phyloP scores from a whole-genome alignment of 2,888 invertebrate species.

The Acheta domesticus region DNA sequence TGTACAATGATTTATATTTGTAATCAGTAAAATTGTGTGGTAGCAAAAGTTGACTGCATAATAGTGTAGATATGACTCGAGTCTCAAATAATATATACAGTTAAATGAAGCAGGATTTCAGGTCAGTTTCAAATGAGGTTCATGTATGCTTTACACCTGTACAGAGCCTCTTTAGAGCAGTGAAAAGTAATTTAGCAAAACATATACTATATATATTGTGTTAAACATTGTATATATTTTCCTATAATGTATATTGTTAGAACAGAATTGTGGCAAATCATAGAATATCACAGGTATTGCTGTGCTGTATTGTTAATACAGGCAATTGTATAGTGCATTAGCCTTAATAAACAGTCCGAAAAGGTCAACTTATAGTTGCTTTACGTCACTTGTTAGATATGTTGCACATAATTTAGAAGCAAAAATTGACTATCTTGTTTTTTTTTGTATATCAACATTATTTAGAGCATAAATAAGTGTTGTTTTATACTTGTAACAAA shows the following conservation, averaged over 20 bases:
- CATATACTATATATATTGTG: not conserved
- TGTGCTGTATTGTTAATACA: not conserved
- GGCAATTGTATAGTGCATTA: not conserved
- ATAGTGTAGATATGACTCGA: too few species aligned
- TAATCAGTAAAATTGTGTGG: too few species aligned
- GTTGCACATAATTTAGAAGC: slow-evolving; percentile 28
- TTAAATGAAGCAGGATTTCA: not conserved
- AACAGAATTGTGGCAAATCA: not conserved
- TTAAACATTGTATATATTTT: slow-evolving; percentile 18
- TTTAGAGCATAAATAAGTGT: slow-evolving; percentile 12
- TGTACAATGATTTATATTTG: too few species aligned
- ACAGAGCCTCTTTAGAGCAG: not conserved
- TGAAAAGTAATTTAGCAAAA: not conserved
- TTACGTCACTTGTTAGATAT: slow-evolving; percentile 33
- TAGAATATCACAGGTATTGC: not conserved
- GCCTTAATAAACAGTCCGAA: not conserved
- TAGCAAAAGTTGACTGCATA: too few species aligned
- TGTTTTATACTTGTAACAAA: slow-evolving; percentile 25
- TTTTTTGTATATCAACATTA: not conserved
- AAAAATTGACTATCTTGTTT: not conserved
- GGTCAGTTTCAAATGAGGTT: not conserved
- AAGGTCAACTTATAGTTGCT: slow-evolving; percentile 10
- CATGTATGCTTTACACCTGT: not conserved
- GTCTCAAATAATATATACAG: not conserved
- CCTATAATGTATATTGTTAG: slow-evolving; percentile 1